phyloP scores from a whole-genome alignment of 2,888 invertebrate genomes.

The Panzeria rudis region DNA sequence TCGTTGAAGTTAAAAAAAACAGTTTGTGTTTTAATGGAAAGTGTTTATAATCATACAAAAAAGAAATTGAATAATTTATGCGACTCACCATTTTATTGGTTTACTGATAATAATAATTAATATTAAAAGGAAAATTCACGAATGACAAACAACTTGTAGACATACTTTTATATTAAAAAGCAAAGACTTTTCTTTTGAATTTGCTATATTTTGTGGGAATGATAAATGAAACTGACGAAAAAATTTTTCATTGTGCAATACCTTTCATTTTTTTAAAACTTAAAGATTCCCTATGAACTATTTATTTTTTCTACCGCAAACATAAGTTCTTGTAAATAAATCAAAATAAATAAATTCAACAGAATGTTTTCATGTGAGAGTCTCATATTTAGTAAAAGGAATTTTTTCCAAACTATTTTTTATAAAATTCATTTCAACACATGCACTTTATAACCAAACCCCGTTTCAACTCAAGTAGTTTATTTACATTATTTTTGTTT shows the following conservation, averaged over 20 bases:
- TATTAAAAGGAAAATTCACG: too few relatives aligned
- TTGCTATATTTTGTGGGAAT: too few relatives aligned
- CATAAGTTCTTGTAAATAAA: neutral
- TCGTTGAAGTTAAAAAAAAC: too few relatives aligned
- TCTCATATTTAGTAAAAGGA: neutral
- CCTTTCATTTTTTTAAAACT: neutral
- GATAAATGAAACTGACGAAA: too few relatives aligned
- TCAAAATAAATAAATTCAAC: conserved; percentile 27
- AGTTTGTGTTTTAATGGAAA: too few relatives aligned
- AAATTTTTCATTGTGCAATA: neutral
- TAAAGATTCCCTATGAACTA: conserved; percentile 4
- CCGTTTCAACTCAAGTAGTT: conserved; percentile 24
- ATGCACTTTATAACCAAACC: conserved; percentile 36
- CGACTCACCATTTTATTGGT: too few relatives aligned
- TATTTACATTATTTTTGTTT: conserved; percentile 40
- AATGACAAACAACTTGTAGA: too few relatives aligned
- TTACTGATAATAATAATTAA: too few relatives aligned
- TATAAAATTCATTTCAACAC: conserved; percentile 35
- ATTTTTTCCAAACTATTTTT: neutral
- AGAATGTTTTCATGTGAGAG: conserved; percentile 2
- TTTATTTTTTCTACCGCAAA: neutral
- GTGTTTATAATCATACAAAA: too few relatives aligned
- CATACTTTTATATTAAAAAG: too few relatives aligned
- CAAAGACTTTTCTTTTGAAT: too few relatives aligned
- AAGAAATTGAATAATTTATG: too few relatives aligned